Base-by-base conservation (phyloP, 2,113 vertebrate species). In the Bambusicola thoracicus region DNA sequence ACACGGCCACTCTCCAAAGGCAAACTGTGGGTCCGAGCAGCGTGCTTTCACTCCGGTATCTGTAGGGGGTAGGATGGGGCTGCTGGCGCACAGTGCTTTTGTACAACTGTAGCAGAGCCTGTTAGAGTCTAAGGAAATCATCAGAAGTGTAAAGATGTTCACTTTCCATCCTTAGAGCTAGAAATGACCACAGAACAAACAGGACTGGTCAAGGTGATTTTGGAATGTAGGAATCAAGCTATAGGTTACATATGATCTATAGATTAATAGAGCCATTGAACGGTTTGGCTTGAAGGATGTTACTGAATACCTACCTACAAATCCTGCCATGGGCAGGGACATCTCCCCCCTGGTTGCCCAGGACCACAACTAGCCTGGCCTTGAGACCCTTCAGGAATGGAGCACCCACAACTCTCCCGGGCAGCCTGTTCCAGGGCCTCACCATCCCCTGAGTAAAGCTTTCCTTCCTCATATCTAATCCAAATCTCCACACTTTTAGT, bases 1-100 rank as follows among this genome's bases (percentile, higher is more conserved):
- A 14, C 21, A 38, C 0, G 0, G 21, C 46, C n/a, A 27, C 61
- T 68, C 46, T n/a, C 21, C 49, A 17, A 67, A 61, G 25, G 25
- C 17, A 61, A 32, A 36, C 32, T 18, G 15, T 49, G 10, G 32
- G 36, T 56, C 19, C 62, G 7, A 24, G 40, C 29, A 63, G 44
- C 40, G 21, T 8, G 1, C 25, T 20, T 38, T 24, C 56, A 58
- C 2, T 41, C 58, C 32, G 17, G 18, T 13, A 18, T 29, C 87
- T 81, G 51, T 30, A 48, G 36, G 6, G 20, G 83, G 36, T 58
- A 48, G 59, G 59, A 73, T 2, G 1, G 43, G 14, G 49, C 12
- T 62, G 56, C 4, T 38, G 58, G 25, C 34, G 25, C 44, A 15
- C 1, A 0, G 30, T 48, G 40, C 19, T 11, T 48, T 24, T 46